phyloP scores from a whole-genome alignment of 2,797 vertebrate genomes.

The Mastacembelus armatus region DNA sequence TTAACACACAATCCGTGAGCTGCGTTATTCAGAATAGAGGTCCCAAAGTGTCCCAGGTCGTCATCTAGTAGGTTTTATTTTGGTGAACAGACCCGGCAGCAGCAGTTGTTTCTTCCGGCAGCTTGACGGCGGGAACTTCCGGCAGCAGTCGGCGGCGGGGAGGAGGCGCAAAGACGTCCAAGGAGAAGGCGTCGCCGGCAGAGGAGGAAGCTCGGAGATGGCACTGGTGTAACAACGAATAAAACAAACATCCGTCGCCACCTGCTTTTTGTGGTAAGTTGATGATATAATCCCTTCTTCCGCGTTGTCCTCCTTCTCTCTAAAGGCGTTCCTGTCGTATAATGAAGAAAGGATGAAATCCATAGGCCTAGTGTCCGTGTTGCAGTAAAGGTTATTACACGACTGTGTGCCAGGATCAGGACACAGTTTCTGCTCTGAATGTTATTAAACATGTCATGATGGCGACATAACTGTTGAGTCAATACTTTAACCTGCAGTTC shows the following conservation, averaged over 20 bases:
- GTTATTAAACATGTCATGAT: not conserved
- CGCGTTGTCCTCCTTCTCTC: not conserved
- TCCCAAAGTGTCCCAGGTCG: too few relatives aligned
- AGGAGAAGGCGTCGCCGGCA: slow-evolving; percentile 5
- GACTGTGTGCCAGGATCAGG: slow-evolving; percentile 4
- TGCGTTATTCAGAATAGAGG: too few relatives aligned
- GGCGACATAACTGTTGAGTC: not conserved
- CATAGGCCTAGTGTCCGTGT: not conserved
- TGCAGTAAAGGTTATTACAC: not conserved
- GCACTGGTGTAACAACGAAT: not conserved
- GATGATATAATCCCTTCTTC: rapidly evolving
- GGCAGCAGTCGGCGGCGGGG: not conserved
- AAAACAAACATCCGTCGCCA: too few relatives aligned
- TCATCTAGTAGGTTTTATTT: slow-evolving; percentile 38
- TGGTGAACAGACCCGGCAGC: slow-evolving; percentile 28
- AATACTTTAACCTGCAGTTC: rapidly evolving
- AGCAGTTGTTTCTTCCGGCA: not conserved
- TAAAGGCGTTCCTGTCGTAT: not conserved
- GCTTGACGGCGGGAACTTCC: slow-evolving; percentile 18
- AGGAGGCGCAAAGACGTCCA: slow-evolving; percentile 43
- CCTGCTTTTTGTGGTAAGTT: slow-evolving; percentile 53
- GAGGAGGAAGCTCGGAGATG: not conserved
- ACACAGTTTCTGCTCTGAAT: not conserved
- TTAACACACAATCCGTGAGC: too few relatives aligned
- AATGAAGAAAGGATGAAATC: slow-evolving; percentile 22